A percentile compares a stretch with the other conserved stretches of the same genome.
Conservation (phyloP, 2,113 vertebrate species). For the Phyllostomus hastatus region DNA sequence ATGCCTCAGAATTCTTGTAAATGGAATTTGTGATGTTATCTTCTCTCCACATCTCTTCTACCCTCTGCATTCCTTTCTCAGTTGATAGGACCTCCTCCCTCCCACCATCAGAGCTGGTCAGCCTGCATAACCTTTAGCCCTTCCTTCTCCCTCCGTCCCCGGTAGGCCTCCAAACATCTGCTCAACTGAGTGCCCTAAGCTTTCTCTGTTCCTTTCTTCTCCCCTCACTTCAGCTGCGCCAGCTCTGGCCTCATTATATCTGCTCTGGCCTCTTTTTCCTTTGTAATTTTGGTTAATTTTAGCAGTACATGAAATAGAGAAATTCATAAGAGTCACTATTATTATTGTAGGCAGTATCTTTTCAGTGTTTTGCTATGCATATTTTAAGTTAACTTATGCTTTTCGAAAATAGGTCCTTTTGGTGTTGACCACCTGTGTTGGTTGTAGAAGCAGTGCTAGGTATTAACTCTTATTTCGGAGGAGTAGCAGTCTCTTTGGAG, state of each 20-base stretch:
- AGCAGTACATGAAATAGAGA: background rate
- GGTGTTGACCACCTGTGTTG: constrained; percentile 38
- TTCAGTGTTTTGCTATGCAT: background rate
- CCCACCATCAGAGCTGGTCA: background rate
- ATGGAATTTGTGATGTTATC: background rate
- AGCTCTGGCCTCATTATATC: background rate
- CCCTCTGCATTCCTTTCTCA: background rate
- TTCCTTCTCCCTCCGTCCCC: background rate
- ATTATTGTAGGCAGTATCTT: background rate
- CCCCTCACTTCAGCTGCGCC: background rate
- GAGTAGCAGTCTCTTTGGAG: background rate
- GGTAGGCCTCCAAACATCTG: background rate
- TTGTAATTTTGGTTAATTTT: background rate
- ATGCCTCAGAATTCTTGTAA: background rate
- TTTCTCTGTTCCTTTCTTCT: background rate
- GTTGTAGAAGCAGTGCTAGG: background rate
- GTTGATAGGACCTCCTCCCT: background rate
- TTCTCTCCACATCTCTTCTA: background rate
- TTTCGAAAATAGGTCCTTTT: constrained; percentile 9
- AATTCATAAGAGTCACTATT: background rate
- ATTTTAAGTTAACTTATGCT: background rate
- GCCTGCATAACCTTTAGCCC: background rate
- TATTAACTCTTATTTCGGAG: background rate
- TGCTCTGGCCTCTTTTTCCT: background rate
- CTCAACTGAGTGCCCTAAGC: background rate